A percentile compares a stretch with the other conserved stretches of the same genome.
These are phyloP conservation scores for Aleiodes sp. DNA, from an alignment of 1,140 invertebrate genomes.

Conservation along the genomic window DNA sequence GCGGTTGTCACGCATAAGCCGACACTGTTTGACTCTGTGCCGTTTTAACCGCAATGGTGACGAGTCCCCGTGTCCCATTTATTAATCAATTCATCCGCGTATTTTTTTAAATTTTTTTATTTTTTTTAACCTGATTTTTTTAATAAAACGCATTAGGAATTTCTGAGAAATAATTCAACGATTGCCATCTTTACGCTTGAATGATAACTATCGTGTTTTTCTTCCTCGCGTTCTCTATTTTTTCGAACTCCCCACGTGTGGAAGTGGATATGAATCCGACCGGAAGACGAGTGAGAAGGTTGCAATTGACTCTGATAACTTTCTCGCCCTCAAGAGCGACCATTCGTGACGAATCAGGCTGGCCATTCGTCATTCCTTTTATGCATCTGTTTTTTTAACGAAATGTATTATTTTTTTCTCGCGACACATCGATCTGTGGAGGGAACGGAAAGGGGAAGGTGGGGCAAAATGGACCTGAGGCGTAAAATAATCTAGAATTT, in stretches of 20 bases:
- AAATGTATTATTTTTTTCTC: no score
- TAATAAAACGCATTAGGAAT: constrained; percentile 4
- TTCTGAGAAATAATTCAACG: constrained; percentile 14
- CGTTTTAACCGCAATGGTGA: background rate
- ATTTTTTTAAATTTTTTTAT: background rate
- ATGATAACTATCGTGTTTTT: background rate
- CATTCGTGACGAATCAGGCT: constrained; percentile 57
- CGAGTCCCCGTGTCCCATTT: constrained; percentile 12
- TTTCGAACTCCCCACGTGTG: constrained; percentile 10
- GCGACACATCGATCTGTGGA: no score
- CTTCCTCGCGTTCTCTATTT: background rate
- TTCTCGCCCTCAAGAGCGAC: constrained; percentile 54
- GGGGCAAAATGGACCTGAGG: no score
- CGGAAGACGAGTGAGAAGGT: constrained; percentile 41
- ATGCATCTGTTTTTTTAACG: constrained; percentile 17
- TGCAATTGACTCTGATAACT: constrained; percentile 46
- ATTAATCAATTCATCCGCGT: background rate
- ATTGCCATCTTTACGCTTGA: constrained; percentile 32
- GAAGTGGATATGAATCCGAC: constrained; percentile 29
- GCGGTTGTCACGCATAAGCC: constrained; percentile 47
- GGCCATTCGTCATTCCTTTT: constrained; percentile 52
- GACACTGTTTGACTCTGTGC: constrained; percentile 35
- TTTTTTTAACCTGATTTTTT: constrained; percentile 13
- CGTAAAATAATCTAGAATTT: no score
- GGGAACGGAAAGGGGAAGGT: no score